phyloP scores from a whole-genome alignment of 2,797 vertebrate genomes.

The Acomys russatus region DNA sequence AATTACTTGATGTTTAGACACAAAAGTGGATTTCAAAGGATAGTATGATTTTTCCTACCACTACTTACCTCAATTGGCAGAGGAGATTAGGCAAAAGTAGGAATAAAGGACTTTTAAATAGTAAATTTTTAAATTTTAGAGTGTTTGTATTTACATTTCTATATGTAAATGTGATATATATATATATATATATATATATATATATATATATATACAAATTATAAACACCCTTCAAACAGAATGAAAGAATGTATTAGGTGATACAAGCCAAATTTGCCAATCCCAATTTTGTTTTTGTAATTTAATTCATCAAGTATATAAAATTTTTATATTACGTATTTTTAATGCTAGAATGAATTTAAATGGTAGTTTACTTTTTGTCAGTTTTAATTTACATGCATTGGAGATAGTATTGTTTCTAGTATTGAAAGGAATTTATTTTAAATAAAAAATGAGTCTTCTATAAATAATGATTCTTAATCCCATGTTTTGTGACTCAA shows the following conservation, averaged over 20 bases:
- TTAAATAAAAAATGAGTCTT: not conserved
- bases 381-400: not conserved
- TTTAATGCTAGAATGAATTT: not conserved
- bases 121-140: not conserved
- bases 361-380: not conserved
- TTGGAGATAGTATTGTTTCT: not conserved
- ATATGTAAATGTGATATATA: not conserved
- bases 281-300: not conserved
- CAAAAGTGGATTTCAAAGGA: not conserved
- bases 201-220: not conserved
- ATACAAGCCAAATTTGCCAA: too few species aligned
- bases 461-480: not conserved
- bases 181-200: not conserved
- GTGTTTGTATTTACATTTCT: not conserved
- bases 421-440: not conserved
- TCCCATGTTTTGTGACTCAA: not conserved
- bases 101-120: not conserved
- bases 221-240: not conserved
- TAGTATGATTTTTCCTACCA: not conserved
- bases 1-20: not conserved
- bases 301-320: not conserved
- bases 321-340: not conserved
- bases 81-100: not conserved
- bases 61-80: not conserved
- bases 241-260: not conserved